A percentile compares a stretch with the other conserved stretches of the same genome.
phyloP scores from a whole-genome alignment of 2,113 vertebrate species.

The Arvicanthis niloticus region DNA sequence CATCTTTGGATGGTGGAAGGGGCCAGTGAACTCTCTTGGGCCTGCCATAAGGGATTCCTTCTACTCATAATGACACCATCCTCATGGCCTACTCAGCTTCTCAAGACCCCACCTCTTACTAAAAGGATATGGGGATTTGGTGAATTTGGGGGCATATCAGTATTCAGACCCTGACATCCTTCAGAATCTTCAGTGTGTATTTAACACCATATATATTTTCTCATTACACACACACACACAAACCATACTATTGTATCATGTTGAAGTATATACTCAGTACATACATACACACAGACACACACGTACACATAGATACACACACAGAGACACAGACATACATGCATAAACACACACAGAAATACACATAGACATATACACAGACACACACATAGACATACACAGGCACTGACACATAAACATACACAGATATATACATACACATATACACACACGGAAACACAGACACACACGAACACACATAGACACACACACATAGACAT shows the following conservation, averaged over 20 bases:
- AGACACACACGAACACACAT: too few species aligned
- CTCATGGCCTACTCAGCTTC: background rate
- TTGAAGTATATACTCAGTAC: background rate
- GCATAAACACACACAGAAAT: too few species aligned
- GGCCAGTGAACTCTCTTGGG: fast-evolving
- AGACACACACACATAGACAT: too few species aligned
- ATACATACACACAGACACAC: background rate
- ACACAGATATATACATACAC: too few species aligned
- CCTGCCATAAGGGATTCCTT: too few species aligned
- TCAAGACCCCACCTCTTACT: background rate
- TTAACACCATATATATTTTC: background rate
- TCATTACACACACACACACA: background rate
- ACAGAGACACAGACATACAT: background rate
- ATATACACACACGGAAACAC: too few species aligned
- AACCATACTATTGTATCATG: background rate
- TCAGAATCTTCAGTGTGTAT: background rate
- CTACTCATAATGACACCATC: background rate
- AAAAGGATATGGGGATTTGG: background rate
- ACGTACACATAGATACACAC: background rate
- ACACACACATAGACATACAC: background rate
- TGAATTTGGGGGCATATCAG: background rate
- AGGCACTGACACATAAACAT: background rate
- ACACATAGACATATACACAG: background rate
- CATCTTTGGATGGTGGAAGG: fast-evolving
- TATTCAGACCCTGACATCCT: background rate